phyloP scores from a whole-genome alignment of 1,140 invertebrate species.

The Camponotus pennsylvanicus region DNA sequence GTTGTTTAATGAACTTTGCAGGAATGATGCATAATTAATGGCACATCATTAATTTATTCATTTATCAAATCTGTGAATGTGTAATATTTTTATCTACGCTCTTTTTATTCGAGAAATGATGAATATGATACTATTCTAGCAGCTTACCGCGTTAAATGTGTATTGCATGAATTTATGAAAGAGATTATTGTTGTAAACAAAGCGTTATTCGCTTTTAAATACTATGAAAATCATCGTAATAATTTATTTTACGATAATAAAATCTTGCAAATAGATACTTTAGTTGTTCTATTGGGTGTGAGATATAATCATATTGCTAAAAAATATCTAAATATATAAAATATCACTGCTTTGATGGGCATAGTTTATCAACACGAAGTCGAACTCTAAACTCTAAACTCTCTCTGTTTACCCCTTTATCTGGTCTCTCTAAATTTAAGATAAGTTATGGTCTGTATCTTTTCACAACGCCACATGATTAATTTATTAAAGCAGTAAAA shows the following conservation, averaged over 20 bases:
- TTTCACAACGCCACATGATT: too few species aligned
- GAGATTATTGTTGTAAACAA: not conserved
- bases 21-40: slow-evolving; percentile 8
- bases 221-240: not conserved
- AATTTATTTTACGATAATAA: not conserved
- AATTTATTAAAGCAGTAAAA: not conserved
- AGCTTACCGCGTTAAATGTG: not conserved
- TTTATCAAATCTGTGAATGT: not conserved
- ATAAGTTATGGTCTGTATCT: too few species aligned
- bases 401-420: not conserved
- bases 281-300: not conserved
- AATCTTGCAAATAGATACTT: not conserved
- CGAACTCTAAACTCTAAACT: not conserved
- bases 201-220: slow-evolving; percentile 3
- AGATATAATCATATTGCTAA: not conserved
- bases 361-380: too few species aligned
- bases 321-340: slow-evolving; percentile 1
- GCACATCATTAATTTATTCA: not conserved
- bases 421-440: too few species aligned
- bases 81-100: not conserved
- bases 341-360: not conserved
- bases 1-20: not conserved
- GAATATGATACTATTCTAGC: not conserved
- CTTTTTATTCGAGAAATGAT: not conserved
- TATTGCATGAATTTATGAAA: not conserved